Evolutionary conservation across 2,113 vertebrate species (phyloP).

Genomic region (Atrichornis clamosus): DNA sequence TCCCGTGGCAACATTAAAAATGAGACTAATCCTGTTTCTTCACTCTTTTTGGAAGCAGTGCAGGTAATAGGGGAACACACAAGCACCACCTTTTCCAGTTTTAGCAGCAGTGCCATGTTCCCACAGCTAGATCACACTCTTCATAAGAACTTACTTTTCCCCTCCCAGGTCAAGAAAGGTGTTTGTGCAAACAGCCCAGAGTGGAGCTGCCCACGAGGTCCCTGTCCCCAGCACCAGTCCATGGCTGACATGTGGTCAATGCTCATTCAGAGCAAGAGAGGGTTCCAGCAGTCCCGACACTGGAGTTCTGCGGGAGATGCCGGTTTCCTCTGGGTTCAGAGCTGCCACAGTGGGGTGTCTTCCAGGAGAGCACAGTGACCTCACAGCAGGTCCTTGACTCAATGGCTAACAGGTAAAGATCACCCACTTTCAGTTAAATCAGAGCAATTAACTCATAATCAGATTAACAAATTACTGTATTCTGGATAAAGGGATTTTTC

Average conservation of each 20-base stretch:
- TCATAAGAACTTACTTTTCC: not conserved
- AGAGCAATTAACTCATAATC: conserved; percentile 21
- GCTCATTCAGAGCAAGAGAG: not conserved
- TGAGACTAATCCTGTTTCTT: not conserved
- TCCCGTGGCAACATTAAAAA: not conserved
- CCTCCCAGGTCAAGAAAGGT: not conserved
- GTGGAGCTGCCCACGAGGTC: not conserved
- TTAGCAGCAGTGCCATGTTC: fast-evolving
- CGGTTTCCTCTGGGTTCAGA: not conserved
- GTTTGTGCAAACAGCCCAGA: not conserved
- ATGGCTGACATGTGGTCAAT: fast-evolving
- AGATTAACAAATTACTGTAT: conserved; percentile 8
- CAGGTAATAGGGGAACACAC: not conserved
- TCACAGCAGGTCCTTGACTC: not conserved
- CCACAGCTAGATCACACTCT: not conserved
- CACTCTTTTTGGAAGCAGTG: not conserved
- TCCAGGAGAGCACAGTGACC: not conserved
- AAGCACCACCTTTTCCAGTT: not conserved
- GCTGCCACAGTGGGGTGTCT: not conserved
- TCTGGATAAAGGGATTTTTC: conserved; percentile 31
- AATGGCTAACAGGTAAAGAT: conserved; percentile 8
- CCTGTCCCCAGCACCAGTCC: not conserved
- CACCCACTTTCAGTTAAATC: not conserved
- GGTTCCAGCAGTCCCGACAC: not conserved
- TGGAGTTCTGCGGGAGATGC: not conserved